Conservation (phyloP, 2,797 vertebrate species). For the Synanceia verrucosa region DNA sequence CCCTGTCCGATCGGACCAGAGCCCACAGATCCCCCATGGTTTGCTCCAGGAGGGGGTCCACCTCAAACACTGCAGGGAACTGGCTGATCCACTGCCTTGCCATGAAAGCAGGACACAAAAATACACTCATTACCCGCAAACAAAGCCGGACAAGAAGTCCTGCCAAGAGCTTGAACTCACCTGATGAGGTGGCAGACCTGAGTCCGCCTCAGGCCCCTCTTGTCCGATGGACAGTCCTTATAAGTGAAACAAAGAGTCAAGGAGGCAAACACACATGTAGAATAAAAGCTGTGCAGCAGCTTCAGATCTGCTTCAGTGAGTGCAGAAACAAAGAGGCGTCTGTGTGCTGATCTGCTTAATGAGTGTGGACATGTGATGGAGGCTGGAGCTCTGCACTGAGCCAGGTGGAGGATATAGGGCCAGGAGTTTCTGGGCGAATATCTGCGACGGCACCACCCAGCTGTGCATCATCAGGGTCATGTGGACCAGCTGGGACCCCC, state of each 20-base stretch:
- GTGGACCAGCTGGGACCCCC: slow-evolving; percentile 85
- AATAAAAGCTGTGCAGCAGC: neutral
- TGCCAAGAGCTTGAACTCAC: slow-evolving; percentile 72
- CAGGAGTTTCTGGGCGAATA: slow-evolving; percentile 86
- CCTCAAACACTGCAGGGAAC: slow-evolving; percentile 85
- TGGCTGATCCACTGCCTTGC: slow-evolving; percentile 89
- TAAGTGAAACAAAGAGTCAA: slow-evolving; percentile 81
- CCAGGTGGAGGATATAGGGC: slow-evolving; percentile 86
- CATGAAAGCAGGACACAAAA: slow-evolving; percentile 51
- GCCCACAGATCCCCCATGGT: slow-evolving; percentile 88
- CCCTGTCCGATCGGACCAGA: slow-evolving; percentile 81
- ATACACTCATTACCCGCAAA: slow-evolving; percentile 63
- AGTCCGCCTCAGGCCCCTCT: slow-evolving; percentile 74
- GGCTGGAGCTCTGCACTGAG: slow-evolving; percentile 1
- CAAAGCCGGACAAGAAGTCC: slow-evolving; percentile 42
- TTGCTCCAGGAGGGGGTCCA: slow-evolving; percentile 85
- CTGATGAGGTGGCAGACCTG: slow-evolving; percentile 90
- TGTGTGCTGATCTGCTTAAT: slow-evolving; percentile 77
- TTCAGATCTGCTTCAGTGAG: slow-evolving; percentile 58
- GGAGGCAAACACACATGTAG: slow-evolving; percentile 45
- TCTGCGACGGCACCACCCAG: slow-evolving; percentile 90
- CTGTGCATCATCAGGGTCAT: slow-evolving; percentile 93
- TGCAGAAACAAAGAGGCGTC: slow-evolving; percentile 66
- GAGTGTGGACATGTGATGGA: slow-evolving; percentile 57
- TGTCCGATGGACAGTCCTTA: slow-evolving; percentile 82